Base-by-base conservation (phyloP, 2,888 invertebrate species). In the Ecliptopera silaceata region DNA sequence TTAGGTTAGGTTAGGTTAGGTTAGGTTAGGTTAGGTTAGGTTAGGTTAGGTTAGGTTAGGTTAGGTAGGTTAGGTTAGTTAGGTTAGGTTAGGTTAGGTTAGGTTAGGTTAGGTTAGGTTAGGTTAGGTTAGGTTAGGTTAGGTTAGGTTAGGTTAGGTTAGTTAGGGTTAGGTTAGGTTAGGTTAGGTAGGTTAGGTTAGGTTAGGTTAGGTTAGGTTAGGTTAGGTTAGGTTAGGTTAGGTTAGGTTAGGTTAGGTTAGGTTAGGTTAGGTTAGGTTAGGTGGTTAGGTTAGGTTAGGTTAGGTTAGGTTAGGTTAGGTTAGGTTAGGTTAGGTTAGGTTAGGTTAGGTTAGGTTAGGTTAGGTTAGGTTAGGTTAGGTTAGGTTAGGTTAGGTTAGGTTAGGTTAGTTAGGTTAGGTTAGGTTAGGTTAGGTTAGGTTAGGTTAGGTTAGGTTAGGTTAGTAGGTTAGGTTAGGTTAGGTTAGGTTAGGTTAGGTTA, bases 1-100 rank as follows among this genome's bases (percentile, higher is more conserved):
- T 51, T 51, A 54, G 59, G 59, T 8, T 20, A 20, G 20, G 20
- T 20, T 20, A 20, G 20, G 20, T 20, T 20, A 56, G 58, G 58
- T 47, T 50, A 62, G 58, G 61, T 52, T 49, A 55, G 61, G 61
- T 52, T 49, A 55, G 61, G 61, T 52, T 52, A 54, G 61, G 56
- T 52, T 52, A 55, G 61, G 55, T 45, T 52, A 55, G 61, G 57
- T 48, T 52, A 55, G 57, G 61, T 52, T 48, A 51, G 61, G 56
- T 47, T 50, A 57, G 61, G 48, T 52, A 54, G 61, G 61, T 50
- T 57, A 52, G 52, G 52, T 51, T 57, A 39, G 42, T 2, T 20
- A n/a, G n/a, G n/a, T n/a, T n/a, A n/a, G n/a, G 6, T 4, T 57
- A 39, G 42, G 54, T 59, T 51, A 50, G 44, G 44, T 44, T 44